Base-by-base conservation (phyloP, 2,113 vertebrate species). In the Ovis canadensis region DNA sequence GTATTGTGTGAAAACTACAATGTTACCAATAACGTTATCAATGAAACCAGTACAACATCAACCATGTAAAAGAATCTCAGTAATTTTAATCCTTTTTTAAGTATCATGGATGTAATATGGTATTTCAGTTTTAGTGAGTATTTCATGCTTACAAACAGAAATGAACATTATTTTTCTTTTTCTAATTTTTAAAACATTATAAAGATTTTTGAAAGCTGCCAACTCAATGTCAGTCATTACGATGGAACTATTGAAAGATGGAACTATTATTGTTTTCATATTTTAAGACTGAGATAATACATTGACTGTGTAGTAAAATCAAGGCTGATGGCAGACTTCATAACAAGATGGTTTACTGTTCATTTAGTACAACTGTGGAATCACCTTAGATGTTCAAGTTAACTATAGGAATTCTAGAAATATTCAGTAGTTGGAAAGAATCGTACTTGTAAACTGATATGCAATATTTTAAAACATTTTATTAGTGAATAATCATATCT, bases 381-480 rank as follows among this genome's bases (percentile, higher is more conserved):
- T 90, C 29, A 83, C 27, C 88, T 50, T 88, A 94, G 60, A 59
- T 60, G 19, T 85, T 82, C 16, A 67, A 84, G 21, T 54, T 88
- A 84, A 95, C 57, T 88, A 83, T 2, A 3, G 13, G 40, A 17
- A 5, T 50, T 84, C 45, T 94, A 83, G 92, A 84, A 92, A 40
- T 29, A 54, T 64, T n/a, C 15, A 84, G 10, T 25, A 74, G 19
- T 59, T 94, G 21, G 14, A 96, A 90, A 88, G 71, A 94, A 80
- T 57, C 60, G 50, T 14, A 94, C 52, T 36, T 33, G 85, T 83
- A 88, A 88, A 85, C 7, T 71, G 40, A 91, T 27, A 89, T 15
- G 57, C 19, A 86, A 77, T 88, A 82, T 94, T 98, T 91, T 92
- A 94, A 90, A 80, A 77, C 29, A 89, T 62, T 85, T 82, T 48